Percentiles rank a stretch among this genome's conserved stretches.
These are phyloP conservation scores for Carapus acus DNA, from an alignment of 2,797 vertebrate genomes.

Conservation along the genomic window DNA sequence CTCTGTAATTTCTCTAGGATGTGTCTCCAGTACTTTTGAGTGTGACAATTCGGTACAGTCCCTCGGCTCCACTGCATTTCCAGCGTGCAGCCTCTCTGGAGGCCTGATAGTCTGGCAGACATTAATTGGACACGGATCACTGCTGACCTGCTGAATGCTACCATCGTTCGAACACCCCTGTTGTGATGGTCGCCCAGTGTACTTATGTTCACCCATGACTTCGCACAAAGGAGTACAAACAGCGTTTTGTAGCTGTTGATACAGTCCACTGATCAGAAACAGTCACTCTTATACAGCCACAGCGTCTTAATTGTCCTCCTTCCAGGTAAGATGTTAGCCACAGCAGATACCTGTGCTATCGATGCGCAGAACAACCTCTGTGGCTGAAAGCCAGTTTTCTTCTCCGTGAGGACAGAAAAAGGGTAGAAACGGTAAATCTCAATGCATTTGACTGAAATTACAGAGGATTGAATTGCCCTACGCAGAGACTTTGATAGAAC, in stretches of 20 bases:
- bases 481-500: too few relatives aligned
- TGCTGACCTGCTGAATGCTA: too few relatives aligned
- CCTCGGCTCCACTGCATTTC: too few relatives aligned
- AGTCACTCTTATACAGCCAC: slow-evolving; percentile 60
- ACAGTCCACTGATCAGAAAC: background rate
- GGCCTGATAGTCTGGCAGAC: too few relatives aligned
- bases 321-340: background rate
- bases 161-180: too few relatives aligned
- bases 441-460: too few relatives aligned
- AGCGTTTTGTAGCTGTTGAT: background rate
- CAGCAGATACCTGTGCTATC: slow-evolving; percentile 9
- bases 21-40: background rate
- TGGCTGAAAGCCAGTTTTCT: slow-evolving; percentile 32
- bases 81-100: too few relatives aligned
- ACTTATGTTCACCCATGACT: background rate
- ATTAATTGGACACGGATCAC: too few relatives aligned
- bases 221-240: too few relatives aligned
- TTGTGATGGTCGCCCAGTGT: too few relatives aligned
- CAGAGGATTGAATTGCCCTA: too few relatives aligned
- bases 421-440: background rate
- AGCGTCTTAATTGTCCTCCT: slow-evolving; percentile 34
- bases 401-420: background rate
- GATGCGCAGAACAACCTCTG: slow-evolving; percentile 57
- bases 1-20: background rate
- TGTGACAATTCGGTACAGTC: too few relatives aligned